phyloP scores from a whole-genome alignment of 92 coral and sea anemone species.

The Porites rus region DNA sequence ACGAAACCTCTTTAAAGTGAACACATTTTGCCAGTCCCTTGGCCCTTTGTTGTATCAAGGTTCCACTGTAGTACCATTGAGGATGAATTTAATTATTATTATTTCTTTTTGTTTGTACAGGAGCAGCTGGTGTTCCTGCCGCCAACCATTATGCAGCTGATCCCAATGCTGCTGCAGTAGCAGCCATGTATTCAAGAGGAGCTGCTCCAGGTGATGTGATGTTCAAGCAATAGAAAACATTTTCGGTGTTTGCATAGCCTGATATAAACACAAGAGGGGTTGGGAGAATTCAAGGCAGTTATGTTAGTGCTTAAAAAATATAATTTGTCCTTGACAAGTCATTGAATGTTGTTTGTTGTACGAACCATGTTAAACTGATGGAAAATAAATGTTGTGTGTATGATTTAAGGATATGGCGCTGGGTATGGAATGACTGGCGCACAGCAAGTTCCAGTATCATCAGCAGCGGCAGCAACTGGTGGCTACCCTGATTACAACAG shows the following conservation, averaged over 20 bases:
- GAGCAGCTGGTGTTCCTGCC: conserved; percentile 23
- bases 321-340: too few species aligned
- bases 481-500: conserved; percentile 37
- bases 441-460: conserved; percentile 22
- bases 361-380: not conserved
- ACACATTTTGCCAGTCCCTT: too few species aligned
- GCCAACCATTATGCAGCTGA: conserved; percentile 10
- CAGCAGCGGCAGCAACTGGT: conserved; percentile 20
- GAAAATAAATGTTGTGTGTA: not conserved
- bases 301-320: too few species aligned
- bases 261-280: too few species aligned
- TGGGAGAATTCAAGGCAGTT: too few species aligned
- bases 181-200: conserved; percentile 37
- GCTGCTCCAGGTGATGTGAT: conserved; percentile 22
- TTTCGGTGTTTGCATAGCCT: too few species aligned
- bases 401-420: conserved; percentile 18
- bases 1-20: too few species aligned
- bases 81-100: too few species aligned
- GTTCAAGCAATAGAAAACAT: too few species aligned
- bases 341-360: not conserved
- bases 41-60: too few species aligned
- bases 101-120: not conserved
- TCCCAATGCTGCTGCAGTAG: conserved; percentile 23
- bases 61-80: too few species aligned
- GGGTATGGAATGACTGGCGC: conserved; percentile 21